Evolutionary conservation across 2,888 invertebrate genomes (phyloP).

Genomic region (Calliopum simillimum): DNA sequence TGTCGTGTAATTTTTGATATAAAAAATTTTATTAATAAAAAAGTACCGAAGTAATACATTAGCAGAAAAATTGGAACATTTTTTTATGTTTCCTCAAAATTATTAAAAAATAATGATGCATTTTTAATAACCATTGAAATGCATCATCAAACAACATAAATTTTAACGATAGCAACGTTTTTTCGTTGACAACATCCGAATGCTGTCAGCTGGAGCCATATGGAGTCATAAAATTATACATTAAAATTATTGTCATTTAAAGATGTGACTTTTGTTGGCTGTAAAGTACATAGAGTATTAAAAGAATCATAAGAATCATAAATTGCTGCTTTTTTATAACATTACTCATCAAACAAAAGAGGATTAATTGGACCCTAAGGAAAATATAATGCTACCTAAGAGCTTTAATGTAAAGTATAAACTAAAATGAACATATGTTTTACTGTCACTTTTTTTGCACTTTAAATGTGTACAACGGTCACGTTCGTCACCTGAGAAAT

Average conservation of each 20-base stretch:
- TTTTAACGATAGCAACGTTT: background rate
- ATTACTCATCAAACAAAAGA: too few species aligned
- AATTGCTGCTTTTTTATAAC: background rate
- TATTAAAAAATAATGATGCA: conserved; percentile 6
- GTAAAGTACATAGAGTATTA: background rate
- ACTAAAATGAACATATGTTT: too few species aligned
- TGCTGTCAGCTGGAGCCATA: background rate
- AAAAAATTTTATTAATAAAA: too few species aligned
- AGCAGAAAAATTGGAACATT: too few species aligned
- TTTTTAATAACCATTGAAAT: background rate
- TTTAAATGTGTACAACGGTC: too few species aligned
- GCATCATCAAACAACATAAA: background rate
- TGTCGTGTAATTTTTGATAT: too few species aligned
- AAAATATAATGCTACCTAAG: too few species aligned
- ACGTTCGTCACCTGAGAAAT: too few species aligned
- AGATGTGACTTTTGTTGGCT: conserved; percentile 17
- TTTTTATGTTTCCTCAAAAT: background rate
- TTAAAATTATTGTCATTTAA: conserved; percentile 38
- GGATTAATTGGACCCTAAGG: too few species aligned
- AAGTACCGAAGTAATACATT: too few species aligned
- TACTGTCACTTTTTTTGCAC: too few species aligned
- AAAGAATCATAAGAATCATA: background rate
- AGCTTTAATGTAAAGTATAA: too few species aligned
- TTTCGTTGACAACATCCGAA: background rate
- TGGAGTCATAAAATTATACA: background rate